Percentiles rank a stretch among this genome's conserved stretches.
Conservation (phyloP, 2,113 vertebrate species). For the Varanus salvator region DNA sequence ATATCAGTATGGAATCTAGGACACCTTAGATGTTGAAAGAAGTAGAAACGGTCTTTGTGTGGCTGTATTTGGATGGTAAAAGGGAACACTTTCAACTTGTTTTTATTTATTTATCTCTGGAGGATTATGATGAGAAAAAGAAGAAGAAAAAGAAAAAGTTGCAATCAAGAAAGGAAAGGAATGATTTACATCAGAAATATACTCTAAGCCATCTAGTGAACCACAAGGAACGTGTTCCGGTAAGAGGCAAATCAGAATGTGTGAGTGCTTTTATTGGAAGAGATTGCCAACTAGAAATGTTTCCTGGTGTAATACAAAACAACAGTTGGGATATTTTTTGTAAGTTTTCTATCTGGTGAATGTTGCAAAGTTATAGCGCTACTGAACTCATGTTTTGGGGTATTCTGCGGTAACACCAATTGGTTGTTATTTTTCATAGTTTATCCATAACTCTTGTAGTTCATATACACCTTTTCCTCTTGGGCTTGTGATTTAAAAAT, state of each 20-base stretch:
- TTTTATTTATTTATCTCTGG: neutral
- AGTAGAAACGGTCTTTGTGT: neutral
- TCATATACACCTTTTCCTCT: neutral
- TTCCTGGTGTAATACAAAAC: neutral
- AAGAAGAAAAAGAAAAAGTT: constrained; percentile 78
- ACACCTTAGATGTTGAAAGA: neutral
- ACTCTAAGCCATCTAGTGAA: constrained; percentile 22
- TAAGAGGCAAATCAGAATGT: constrained; percentile 46
- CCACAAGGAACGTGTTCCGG: neutral
- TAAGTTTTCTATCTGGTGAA: neutral
- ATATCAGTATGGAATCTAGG: neutral
- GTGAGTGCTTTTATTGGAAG: neutral
- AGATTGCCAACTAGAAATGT: neutral
- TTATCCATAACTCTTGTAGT: neutral
- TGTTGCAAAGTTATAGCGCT: neutral
- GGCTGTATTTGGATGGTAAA: neutral
- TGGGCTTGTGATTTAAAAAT: neutral
- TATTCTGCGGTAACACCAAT: neutral
- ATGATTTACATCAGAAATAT: constrained; percentile 60
- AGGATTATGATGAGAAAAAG: constrained; percentile 67
- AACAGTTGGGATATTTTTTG: neutral
- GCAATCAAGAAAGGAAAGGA: constrained; percentile 79
- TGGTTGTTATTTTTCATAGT: neutral
- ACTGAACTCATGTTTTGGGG: neutral
- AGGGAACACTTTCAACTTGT: neutral